These are phyloP conservation scores for Unio pictorum DNA, from an alignment of 2,888 invertebrate genomes.

Conservation along the genomic window DNA sequence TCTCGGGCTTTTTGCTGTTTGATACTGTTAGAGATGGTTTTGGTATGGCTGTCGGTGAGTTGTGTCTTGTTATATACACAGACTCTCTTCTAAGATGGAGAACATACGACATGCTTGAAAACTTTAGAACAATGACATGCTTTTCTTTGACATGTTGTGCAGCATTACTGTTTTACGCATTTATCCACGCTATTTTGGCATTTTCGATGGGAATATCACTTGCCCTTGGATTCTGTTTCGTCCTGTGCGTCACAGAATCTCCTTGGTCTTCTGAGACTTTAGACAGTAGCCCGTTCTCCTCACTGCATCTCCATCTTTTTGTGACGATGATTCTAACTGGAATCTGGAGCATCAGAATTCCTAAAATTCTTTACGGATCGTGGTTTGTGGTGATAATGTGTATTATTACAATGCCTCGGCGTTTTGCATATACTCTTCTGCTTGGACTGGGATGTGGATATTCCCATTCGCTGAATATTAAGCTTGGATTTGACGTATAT, in stretches of 20 bases:
- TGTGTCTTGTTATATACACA: constrained; percentile 25
- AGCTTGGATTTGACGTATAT: constrained; percentile 30
- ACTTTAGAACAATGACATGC: constrained; percentile 7
- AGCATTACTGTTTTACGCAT: constrained; percentile 19
- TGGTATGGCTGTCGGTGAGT: constrained; percentile 38
- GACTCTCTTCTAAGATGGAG: constrained; percentile 32
- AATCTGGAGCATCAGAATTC: constrained; percentile 17
- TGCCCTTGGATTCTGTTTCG: constrained; percentile 33
- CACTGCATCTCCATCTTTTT: constrained; percentile 23
- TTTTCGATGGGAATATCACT: constrained; percentile 35
- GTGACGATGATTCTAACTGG: constrained; percentile 18
- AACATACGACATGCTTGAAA: constrained; percentile 12
- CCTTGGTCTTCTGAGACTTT: constrained; percentile 9
- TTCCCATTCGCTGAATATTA: constrained; percentile 28
- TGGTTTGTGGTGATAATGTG: constrained; percentile 9
- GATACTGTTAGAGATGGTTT: constrained; percentile 35
- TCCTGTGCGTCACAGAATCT: constrained; percentile 24
- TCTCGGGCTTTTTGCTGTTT: constrained; percentile 25
- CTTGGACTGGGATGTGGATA: constrained; percentile 26
- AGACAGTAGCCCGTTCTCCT: constrained; percentile 6
- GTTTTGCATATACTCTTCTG: constrained; percentile 16
- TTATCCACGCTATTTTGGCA: constrained; percentile 22
- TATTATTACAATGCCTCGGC: constrained; percentile 11
- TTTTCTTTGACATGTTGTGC: constrained; percentile 5
- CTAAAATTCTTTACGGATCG: constrained; percentile 6